Evolutionary conservation across 2,797 vertebrate species (phyloP), one percentile per base, ranked within the genome.

Genomic region (Brachymystax lenok): DNA sequence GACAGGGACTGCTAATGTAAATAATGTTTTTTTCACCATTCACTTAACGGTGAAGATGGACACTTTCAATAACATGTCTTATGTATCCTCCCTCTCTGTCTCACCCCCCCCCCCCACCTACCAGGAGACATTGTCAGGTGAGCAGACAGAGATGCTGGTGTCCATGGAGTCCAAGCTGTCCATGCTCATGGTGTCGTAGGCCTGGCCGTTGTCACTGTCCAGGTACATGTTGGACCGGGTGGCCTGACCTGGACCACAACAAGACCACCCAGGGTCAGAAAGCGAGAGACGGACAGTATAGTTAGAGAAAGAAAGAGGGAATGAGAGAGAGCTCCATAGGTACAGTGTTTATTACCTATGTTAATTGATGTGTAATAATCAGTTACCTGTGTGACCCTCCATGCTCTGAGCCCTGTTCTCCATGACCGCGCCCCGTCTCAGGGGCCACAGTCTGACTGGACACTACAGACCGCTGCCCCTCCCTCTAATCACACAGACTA

Each of bases 91-190:
- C 33, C 5, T 0, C 33, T 7, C 33, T 35, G 33, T 7, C 33
- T 1, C 33, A 0, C 24, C 24, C 24, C 24, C 24, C 24, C 3
- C 5, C 0, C 2, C 3, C 24, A 69, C 86, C 83, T 84, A 98
- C 97, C 97, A 98, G 84, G 97, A 99, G 80, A 98, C 93, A 68
- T 98, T 98, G 90, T 99, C 98, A 13, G 98, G 98, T 5, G 97
- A 99, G 77, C 97, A 99, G 0, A 97, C 97, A 0, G 98, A 99
- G 89, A 99, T 95, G 93, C 97, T 99, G 56, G 97, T 99, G 73
- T 99, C 98, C 91, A 98, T 96, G 71, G 97, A 99, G 83, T 99
- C 98, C 0, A 96, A 96, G 67, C 98, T 99, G 76, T 98, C 97
- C 79, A 99, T 88, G 69, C 98, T 99, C 86, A 99, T 77, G 0